These are phyloP conservation scores for Macropodus opercularis DNA, from an alignment of 2,797 vertebrate genomes.

Conservation along the genomic window DNA sequence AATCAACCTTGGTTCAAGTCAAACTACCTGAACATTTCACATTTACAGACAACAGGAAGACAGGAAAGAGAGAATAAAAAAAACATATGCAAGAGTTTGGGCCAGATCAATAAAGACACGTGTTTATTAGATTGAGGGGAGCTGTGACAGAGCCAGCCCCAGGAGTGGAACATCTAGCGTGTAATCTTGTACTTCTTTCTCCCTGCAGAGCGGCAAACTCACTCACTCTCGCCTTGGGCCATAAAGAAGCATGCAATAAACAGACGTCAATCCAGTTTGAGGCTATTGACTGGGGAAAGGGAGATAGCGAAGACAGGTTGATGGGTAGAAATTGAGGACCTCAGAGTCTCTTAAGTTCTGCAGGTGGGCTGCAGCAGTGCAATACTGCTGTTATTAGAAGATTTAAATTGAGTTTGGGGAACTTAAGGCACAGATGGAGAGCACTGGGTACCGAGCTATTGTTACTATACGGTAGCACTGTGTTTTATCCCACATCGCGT, in stretches of 20 bases:
- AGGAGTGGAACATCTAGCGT: slow-evolving; percentile 67
- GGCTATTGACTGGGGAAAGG: slow-evolving; percentile 41
- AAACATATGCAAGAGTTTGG: slow-evolving; percentile 19
- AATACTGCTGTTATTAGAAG: slow-evolving; percentile 4
- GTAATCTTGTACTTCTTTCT: slow-evolving; percentile 62
- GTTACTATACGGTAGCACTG: background rate
- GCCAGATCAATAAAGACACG: slow-evolving; percentile 75
- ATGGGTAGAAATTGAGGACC: slow-evolving; percentile 24
- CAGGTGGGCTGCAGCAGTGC: slow-evolving; percentile 6
- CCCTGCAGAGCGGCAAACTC: slow-evolving; percentile 49
- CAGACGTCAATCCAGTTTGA: slow-evolving; percentile 60
- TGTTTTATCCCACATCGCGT: slow-evolving; percentile 4
- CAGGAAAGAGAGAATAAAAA: slow-evolving; percentile 14
- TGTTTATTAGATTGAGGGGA: slow-evolving; percentile 74
- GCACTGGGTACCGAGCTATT: background rate
- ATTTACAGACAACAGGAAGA: slow-evolving; percentile 2
- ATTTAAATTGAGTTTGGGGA: slow-evolving; percentile 12
- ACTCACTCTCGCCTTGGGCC: slow-evolving; percentile 48
- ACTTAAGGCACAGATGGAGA: background rate
- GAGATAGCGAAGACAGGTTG: slow-evolving; percentile 24
- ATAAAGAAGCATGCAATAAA: slow-evolving; percentile 64
- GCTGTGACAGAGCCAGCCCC: slow-evolving; percentile 53
- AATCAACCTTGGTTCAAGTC: background rate
- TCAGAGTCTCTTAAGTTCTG: slow-evolving; percentile 1
- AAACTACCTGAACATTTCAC: background rate